Evolutionary conservation across 2,888 invertebrate genomes (phyloP), one percentile per base, ranked within the genome.

Genomic region (Meganola albula): DNA sequence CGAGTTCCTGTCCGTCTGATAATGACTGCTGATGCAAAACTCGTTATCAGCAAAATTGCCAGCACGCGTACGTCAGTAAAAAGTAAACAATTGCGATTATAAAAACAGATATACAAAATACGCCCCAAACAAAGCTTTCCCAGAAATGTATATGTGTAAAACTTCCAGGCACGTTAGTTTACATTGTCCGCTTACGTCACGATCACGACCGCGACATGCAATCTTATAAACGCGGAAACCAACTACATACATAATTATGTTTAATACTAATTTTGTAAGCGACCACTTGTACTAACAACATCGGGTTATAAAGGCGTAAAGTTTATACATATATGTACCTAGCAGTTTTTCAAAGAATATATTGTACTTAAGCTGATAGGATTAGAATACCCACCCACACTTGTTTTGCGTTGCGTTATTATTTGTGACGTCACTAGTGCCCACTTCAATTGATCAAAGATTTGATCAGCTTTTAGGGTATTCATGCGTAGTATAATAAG

Each of bases 1-100:
- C 44, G 32, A 60, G 63, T 69, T 71, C 70, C 70, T 58, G 70
- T 62, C 44, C 38, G 14, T 36, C 20, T 37, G 62, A 60, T 67
- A 65, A 55, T 24, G 27, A 36, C 31, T n/a, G 12, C 55, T 42
- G 40, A 53, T 51, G 57, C 51, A 48, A 53, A 54, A 49, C 45
- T 41, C 45, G 12, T 43, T 44, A 53, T 54, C 54, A 40, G 46
- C 49, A 46, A 51, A 44, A 46, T 46, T 43, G 37, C 37, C 29
- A 44, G 37, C 39, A 40, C 34, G 32, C 36, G 34, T 24, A 29
- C 42, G 38, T 48, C 45, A 40, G 13, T 31, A 27, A 29, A 40
- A 34, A 35, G 27, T 36, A 40, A 31, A 33, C 20, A 41, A 27
- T 16, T 20, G 30, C 16, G 31, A 52, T 48, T 3, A 5, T 36